Evolutionary conservation across 2,113 vertebrate genomes (phyloP).

Genomic region (Cacatua alba): DNA sequence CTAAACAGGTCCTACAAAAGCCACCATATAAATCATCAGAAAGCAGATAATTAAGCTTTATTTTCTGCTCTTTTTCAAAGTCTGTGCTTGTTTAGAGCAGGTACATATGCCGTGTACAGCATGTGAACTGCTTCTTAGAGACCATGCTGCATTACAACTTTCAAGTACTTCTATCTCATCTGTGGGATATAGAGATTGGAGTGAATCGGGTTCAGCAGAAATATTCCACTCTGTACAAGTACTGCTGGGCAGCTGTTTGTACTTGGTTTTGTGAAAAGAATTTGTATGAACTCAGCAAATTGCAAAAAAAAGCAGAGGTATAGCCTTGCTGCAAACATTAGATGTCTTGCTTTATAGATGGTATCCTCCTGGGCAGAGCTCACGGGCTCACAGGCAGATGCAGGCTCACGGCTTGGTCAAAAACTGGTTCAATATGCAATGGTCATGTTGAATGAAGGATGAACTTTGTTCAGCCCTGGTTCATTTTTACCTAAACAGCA

Average conservation of each 20-base stretch:
- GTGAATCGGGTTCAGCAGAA: not conserved
- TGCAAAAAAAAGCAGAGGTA: not conserved
- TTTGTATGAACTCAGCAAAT: not conserved
- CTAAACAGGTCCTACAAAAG: not conserved
- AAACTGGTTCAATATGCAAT: not conserved
- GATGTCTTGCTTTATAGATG: not conserved
- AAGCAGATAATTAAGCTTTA: not conserved
- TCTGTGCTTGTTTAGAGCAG: not conserved
- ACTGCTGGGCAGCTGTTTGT: not conserved
- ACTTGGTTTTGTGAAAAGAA: not conserved
- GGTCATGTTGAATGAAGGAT: not conserved
- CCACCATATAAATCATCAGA: not conserved
- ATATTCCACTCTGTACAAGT: not conserved
- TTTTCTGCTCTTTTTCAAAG: not conserved
- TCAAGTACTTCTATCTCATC: not conserved
- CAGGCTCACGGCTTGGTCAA: not conserved
- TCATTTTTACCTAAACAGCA: not conserved
- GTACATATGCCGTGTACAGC: not conserved
- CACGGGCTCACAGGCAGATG: not conserved
- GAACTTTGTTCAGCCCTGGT: not conserved
- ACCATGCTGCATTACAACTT: not conserved
- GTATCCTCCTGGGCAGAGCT: not conserved
- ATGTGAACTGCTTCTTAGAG: not conserved
- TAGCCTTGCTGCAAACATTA: not conserved
- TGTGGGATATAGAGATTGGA: not conserved